phyloP scores from a whole-genome alignment of 2,113 vertebrate genomes.

The Pao palembangensis region DNA sequence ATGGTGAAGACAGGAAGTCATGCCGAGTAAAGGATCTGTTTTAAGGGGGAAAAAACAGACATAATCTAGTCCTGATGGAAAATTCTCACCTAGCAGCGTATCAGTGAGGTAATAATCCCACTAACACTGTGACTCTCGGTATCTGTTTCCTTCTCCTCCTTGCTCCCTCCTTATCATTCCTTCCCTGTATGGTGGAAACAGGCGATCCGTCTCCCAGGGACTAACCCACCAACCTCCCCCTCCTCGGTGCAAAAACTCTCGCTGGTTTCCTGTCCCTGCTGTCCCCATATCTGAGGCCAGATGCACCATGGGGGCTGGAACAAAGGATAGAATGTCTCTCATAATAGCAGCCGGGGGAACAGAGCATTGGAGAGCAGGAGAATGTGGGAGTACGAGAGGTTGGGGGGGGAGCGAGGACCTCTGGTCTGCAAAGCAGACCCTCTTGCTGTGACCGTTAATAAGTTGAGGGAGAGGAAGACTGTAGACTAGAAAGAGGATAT shows the following conservation, averaged over 20 bases:
- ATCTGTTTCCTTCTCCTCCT: slow-evolving; percentile 53
- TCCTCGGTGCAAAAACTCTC: slow-evolving; percentile 45
- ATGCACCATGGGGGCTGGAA: slow-evolving; percentile 75
- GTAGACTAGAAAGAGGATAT: slow-evolving; percentile 20
- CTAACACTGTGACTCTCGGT: slow-evolving; percentile 13
- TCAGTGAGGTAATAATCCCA: slow-evolving; percentile 22
- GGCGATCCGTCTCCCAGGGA: slow-evolving; percentile 47
- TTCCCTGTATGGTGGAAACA: slow-evolving; percentile 61
- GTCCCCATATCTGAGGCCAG: slow-evolving; percentile 75
- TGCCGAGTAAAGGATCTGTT: no score
- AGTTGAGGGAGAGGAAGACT: slow-evolving; percentile 51
- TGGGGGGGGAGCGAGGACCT: slow-evolving; percentile 46
- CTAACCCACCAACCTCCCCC: slow-evolving; percentile 6
- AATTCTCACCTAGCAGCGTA: not conserved
- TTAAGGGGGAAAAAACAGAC: slow-evolving; percentile 3
- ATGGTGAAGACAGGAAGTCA: no score
- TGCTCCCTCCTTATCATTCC: slow-evolving; percentile 55
- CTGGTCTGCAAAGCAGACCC: slow-evolving; percentile 67
- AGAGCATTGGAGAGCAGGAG: slow-evolving; percentile 55
- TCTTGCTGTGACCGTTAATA: slow-evolving; percentile 71
- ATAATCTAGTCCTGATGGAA: slow-evolving; percentile 6
- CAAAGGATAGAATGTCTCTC: slow-evolving; percentile 78
- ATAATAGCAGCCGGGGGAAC: slow-evolving; percentile 73
- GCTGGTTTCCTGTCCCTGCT: slow-evolving; percentile 63
- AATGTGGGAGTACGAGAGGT: slow-evolving; percentile 26